phyloP scores from a whole-genome alignment of 2,797 vertebrate species.

The Notamacropus eugenii region DNA sequence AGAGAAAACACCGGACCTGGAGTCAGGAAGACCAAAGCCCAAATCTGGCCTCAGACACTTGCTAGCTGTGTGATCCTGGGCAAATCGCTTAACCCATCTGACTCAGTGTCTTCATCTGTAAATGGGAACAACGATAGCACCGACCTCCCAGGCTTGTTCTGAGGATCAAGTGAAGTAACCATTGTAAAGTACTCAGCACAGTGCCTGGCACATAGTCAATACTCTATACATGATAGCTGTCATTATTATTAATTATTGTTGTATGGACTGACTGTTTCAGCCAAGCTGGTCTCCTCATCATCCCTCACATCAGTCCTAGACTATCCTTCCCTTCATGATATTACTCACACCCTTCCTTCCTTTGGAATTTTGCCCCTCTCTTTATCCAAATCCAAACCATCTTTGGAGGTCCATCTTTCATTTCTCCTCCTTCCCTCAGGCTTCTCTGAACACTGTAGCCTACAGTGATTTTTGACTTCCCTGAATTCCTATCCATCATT shows the following conservation, averaged over 20 bases:
- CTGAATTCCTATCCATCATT: neutral
- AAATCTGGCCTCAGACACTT: neutral
- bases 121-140: neutral
- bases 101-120: neutral
- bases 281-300: neutral
- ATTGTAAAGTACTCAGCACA: neutral
- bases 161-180: neutral
- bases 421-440: neutral
- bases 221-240: neutral
- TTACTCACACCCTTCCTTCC: neutral
- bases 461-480: neutral
- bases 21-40: neutral
- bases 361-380: neutral
- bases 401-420: neutral
- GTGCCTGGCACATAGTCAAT: neutral
- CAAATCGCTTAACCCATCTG: neutral
- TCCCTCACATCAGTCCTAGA: neutral
- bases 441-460: neutral
- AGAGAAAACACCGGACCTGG: neutral
- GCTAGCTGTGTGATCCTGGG: neutral
- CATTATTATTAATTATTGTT: neutral
- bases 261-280: neutral
- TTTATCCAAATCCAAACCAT: neutral
- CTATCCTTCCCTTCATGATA: neutral
- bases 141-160: neutral